Evolutionary conservation across 1,140 invertebrate genomes (phyloP).

Genomic region (Eumeta japonica): DNA sequence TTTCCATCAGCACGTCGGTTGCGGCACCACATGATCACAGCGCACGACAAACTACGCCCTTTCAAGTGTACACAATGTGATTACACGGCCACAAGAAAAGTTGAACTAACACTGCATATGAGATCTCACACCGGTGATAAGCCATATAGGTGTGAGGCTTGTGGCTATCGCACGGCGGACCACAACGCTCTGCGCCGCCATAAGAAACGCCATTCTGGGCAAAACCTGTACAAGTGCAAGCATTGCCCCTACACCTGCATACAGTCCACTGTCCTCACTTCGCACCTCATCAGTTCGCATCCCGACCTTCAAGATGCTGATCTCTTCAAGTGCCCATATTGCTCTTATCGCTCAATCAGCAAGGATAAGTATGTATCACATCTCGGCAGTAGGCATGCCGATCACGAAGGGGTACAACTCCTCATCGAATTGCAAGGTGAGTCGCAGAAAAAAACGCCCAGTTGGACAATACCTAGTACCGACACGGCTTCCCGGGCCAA

Average conservation of each 20-base stretch:
- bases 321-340: slow-evolving; percentile 55
- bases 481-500: too few species aligned
- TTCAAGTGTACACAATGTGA: slow-evolving; percentile 74
- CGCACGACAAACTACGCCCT: slow-evolving; percentile 69
- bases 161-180: slow-evolving; percentile 74
- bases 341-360: slow-evolving; percentile 57
- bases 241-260: slow-evolving; percentile 71
- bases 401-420: slow-evolving; percentile 39
- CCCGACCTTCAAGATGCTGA: slow-evolving; percentile 52
- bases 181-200: slow-evolving; percentile 82
- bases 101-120: slow-evolving; percentile 69
- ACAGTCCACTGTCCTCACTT: slow-evolving; percentile 64
- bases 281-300: slow-evolving; percentile 60
- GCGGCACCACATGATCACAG: slow-evolving; percentile 62
- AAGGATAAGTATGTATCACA: slow-evolving; percentile 55
- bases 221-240: slow-evolving; percentile 70
- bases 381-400: slow-evolving; percentile 33
- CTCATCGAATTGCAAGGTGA: slow-evolving; percentile 35
- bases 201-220: slow-evolving; percentile 72
- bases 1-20: slow-evolving; percentile 63
- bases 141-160: slow-evolving; percentile 77
- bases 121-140: slow-evolving; percentile 77
- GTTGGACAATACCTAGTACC: slow-evolving; percentile 46
- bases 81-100: slow-evolving; percentile 63
- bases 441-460: slow-evolving; percentile 21